Evolutionary conservation across 2,113 vertebrate species (phyloP).

Genomic region (Muntiacus reevesi): DNA sequence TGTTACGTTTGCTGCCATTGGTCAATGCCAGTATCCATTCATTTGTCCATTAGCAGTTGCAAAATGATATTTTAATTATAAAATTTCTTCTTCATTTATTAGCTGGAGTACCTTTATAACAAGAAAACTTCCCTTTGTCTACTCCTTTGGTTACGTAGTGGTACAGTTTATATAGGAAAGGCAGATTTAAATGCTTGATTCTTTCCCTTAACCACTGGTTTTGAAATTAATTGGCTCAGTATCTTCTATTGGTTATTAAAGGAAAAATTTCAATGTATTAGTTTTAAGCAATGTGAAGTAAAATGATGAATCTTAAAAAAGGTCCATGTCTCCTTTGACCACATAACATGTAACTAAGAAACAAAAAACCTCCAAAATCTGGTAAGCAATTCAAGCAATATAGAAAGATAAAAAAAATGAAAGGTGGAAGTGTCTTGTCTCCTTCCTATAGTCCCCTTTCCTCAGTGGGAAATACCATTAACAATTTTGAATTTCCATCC

Average conservation of each 20-base stretch:
- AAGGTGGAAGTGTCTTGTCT: background rate
- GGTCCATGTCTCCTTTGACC: background rate
- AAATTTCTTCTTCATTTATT: background rate
- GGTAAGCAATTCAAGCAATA: background rate
- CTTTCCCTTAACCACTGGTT: background rate
- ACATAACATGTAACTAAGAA: background rate
- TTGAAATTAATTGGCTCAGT: background rate
- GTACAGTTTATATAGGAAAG: background rate
- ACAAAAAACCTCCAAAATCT: background rate
- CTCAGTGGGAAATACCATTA: background rate
- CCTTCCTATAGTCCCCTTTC: background rate
- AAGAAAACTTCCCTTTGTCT: background rate
- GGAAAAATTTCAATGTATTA: background rate
- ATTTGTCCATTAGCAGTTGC: background rate
- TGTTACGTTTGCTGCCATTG: background rate
- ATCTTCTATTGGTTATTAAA: background rate
- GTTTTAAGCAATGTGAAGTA: background rate
- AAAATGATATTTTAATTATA: background rate
- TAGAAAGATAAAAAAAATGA: background rate
- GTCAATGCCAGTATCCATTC: background rate
- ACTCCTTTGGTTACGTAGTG: background rate
- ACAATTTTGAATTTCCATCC: background rate
- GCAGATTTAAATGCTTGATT: background rate
- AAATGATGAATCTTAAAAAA: background rate
- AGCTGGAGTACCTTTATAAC: background rate